Base-by-base conservation (phyloP, 2,113 vertebrate species). In the Trichomycterus rosablanca region DNA sequence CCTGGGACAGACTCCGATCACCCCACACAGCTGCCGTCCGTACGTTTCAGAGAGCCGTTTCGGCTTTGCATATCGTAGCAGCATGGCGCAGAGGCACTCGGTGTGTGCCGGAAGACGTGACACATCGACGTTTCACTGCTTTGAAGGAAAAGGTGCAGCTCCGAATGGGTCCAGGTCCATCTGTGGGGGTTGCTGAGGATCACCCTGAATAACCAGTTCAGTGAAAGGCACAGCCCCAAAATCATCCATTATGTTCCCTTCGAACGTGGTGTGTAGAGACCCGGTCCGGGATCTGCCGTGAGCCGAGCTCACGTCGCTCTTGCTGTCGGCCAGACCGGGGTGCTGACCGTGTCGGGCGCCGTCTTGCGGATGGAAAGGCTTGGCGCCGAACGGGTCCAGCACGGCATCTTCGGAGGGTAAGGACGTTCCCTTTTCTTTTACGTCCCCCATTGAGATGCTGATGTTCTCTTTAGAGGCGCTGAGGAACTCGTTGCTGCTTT, bases 401-500 rank as follows among this genome's bases (percentile, higher is more conserved):
- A 88, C 62, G 1, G 70, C 52, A 6, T 97, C 95, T 0, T 95
- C 93, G 0, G 78, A 7, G 4, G 87, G 88, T 67, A 92, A 73
- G 3, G 83, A 57, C 0, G 79, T 83, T 3, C 73, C 76, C 19
- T 89, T 83, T 51, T 95, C 93, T 40, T 87, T 94, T 28, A 80
- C 78, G 1, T 95, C 95, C 0, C 85, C 62, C 67, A 94, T 63
- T 0, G 86, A 75, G 0, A 97, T 48, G 0, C 93, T 90, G 34
- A 98, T 97, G 79, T 98, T 97, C 80, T 98, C 95, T 65, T 98
- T 97, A 1, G 95, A 97, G 82, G 94, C 86, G 12, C 87, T 92
- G 8, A 94, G 83, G 74, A 97, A 91, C 78, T 98, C 95, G 1
- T 92, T 97, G 88, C 95, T 97, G 74, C 96, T 97, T 69, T 98